These are phyloP conservation scores for Torymus tubicola DNA, from an alignment of 2,888 invertebrate species.

Conservation along the genomic window DNA sequence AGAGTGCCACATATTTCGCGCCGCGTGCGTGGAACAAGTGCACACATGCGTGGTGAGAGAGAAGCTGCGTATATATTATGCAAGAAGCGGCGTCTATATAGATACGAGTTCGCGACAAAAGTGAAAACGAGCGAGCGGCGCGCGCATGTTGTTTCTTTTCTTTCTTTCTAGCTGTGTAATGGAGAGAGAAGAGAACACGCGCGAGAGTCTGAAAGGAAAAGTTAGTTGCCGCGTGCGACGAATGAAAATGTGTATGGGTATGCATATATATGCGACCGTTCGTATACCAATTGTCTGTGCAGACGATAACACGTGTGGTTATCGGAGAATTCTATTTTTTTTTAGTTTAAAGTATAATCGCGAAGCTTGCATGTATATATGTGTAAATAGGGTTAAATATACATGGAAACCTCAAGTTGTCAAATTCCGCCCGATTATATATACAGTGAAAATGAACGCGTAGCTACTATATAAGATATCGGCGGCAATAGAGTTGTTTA, in stretches of 20 bases:
- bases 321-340: slow-evolving; percentile 9
- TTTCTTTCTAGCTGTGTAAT: not conserved
- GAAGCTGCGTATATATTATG: slow-evolving; percentile 16
- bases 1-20: slow-evolving; percentile 21
- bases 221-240: not conserved
- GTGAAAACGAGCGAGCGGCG: slow-evolving; percentile 31
- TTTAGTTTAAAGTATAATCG: not conserved
- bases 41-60: not conserved
- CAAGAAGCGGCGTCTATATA: slow-evolving; percentile 17
- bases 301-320: no score
- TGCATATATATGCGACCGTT: no score
- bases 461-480: slow-evolving; percentile 26
- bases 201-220: slow-evolving; percentile 12
- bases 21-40: slow-evolving; percentile 33
- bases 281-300: no score
- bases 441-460: not conserved
- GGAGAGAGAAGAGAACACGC: not conserved
- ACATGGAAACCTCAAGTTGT: no score
- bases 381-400: not conserved
- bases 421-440: no score
- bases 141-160: not conserved
- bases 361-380: not conserved
- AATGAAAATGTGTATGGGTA: no score
- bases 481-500: slow-evolving; percentile 52
- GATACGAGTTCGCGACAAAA: slow-evolving; percentile 27